Base-by-base conservation (phyloP, 2,888 invertebrate genomes). In the Lutraria lutraria region DNA sequence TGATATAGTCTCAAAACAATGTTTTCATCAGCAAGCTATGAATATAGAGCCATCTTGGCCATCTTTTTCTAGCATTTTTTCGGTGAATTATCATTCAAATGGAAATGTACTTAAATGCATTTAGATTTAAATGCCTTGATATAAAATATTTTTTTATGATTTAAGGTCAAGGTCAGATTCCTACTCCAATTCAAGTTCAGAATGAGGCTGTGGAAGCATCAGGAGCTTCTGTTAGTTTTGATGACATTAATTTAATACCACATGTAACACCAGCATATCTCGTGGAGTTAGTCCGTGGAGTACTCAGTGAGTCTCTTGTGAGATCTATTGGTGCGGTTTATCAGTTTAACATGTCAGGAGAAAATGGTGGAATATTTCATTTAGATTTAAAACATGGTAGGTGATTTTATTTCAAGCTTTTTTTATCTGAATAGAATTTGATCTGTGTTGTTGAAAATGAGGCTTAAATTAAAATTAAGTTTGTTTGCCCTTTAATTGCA, bases 321-420 rank as follows among this genome's bases (percentile, higher is more conserved):
- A 92, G 92, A 63, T 94, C 94, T 85, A 94, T 96, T 25, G 94
- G 94, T 13, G 93, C 94, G 34, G 93, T 95, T 10, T 96, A 95
- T 89, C 93, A 95, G 93, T 96, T 96, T 88, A 93, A 95, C 83
- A 92, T 96, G 34, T 90, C 93, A 76, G 95, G 96, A 25, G 88
- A 89, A 6, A 93, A 91, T 43, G 95, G 95, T 13, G 95, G 95
- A 52, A 88, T 94, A 4, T 96, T 95, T 90, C 96, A 92, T 90
- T 90, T 96, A 86, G 96, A 96, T 91, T 92, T 96, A 53, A 96
- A 96, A 91, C 93, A 95, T 93, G 95, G 96, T 95, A 90, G 88
- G 92, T 53, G 13, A 63, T 82, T 13, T 8, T 43, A 43, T 8
- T 43, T 43, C 4, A 43, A 43, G 43, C 8, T 43, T 43, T 8